These are phyloP conservation scores for Myrmophylax atrothorax DNA, from an alignment of 2,113 vertebrate genomes.

Conservation along the genomic window DNA sequence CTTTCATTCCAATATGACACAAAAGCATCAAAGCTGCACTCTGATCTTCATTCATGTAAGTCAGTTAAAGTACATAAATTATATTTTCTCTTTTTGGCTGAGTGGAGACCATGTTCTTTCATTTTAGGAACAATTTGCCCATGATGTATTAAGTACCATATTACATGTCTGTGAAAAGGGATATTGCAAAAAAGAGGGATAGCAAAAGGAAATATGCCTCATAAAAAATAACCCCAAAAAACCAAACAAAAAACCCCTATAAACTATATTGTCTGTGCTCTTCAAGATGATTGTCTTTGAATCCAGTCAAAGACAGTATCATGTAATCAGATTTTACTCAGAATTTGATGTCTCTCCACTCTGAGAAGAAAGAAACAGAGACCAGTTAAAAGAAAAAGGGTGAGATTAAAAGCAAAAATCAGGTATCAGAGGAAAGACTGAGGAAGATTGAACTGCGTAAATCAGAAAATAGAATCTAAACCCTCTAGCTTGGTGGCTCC, in stretches of 20 bases:
- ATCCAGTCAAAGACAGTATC: background rate
- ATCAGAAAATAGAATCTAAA: slow-evolving; percentile 36
- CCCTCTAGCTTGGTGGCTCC: background rate
- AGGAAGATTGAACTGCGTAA: background rate
- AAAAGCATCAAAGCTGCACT: slow-evolving; percentile 21
- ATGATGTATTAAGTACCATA: slow-evolving; percentile 32
- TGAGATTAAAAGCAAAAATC: slow-evolving; percentile 20
- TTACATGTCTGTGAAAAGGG: background rate
- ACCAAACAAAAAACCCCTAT: background rate
- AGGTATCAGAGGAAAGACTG: background rate
- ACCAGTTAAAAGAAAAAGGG: background rate
- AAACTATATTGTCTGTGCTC: background rate
- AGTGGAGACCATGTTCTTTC: slow-evolving; percentile 41
- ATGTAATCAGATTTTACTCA: background rate
- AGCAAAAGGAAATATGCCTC: background rate
- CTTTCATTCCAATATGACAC: slow-evolving; percentile 6
- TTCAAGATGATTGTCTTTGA: background rate
- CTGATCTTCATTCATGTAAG: slow-evolving; percentile 47
- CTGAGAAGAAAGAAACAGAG: background rate
- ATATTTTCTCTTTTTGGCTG: slow-evolving; percentile 32
- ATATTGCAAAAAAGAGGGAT: background rate
- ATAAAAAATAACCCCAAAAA: background rate
- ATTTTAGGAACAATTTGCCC: slow-evolving; percentile 56
- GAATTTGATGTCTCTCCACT: background rate
- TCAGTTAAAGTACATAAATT: slow-evolving; percentile 42